Evolutionary conservation across 2,888 invertebrate genomes (phyloP), one percentile per base, ranked within the genome.

Genomic region (Lepidochitona cinerea): DNA sequence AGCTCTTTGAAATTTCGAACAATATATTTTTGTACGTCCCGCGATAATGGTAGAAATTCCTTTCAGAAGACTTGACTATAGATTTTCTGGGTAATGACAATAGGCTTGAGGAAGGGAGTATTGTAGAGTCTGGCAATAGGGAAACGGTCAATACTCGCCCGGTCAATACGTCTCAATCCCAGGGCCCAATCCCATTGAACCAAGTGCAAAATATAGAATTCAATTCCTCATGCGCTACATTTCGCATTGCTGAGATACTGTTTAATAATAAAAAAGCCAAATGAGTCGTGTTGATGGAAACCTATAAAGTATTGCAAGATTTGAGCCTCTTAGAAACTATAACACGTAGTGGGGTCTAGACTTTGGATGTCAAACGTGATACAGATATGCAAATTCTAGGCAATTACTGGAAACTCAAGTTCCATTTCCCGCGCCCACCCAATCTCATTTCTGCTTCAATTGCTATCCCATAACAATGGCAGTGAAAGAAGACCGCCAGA

Each of bases 1-100:
- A 83, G 74, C 80, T 81, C 82, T 83, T 86, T 85, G 82, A 86
- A 85, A 84, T 80, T 82, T 83, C 85, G 79, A 86, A 86, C 85
- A 86, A 86, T 86, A 86, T 86, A 86, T 86, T 86, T 84, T 84
- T 29, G 59, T 59, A 83, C 79, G 75, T 76, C 72, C 75, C 78
- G 76, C 81, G 84, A 86, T 85, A 86, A 86, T 85, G 80, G 84
- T 59, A 72, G 78, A 81, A 82, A 85, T 84, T 81, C 83, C 83
- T 78, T 83, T 85, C 84, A 83, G 83, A 75, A 75, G 71, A 74
- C 72, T 73, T 84, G 79, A 83, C 83, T 84, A 78, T 68, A 68
- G 68, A 68, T 68, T 68, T 68, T 68, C 68, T 18, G 32, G 32
- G 41, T 18, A 32, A 18, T 26, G 49, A 68, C 68, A 68, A 68